Evolutionary conservation across 1,140 invertebrate genomes (phyloP).

Genomic region (Conus ventricosus): DNA sequence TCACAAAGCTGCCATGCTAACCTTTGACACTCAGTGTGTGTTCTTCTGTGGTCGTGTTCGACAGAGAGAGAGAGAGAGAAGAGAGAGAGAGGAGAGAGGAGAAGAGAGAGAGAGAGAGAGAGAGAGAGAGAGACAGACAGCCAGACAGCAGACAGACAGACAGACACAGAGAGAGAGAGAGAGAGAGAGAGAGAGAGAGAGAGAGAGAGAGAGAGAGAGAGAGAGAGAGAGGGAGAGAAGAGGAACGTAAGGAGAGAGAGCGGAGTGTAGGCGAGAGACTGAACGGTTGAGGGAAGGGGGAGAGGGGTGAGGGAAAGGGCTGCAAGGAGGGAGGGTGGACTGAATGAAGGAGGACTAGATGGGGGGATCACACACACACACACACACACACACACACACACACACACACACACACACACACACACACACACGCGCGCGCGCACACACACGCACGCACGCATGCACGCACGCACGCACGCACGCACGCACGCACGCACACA

Average conservation of each 20-base stretch:
- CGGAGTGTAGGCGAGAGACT: background rate
- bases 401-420: slow-evolving; percentile 6
- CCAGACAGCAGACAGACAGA: too few relatives aligned
- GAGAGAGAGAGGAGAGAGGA: too few relatives aligned
- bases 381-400: background rate
- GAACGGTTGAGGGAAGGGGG: background rate
- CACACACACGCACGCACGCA: background rate
- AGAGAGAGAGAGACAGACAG: too few relatives aligned
- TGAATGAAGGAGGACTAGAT: background rate
- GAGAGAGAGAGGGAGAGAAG: background rate
- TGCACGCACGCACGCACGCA: background rate
- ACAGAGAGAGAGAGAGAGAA: too few relatives aligned
- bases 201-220: too few relatives aligned
- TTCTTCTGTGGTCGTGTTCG: too few relatives aligned
- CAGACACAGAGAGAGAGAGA: too few relatives aligned
- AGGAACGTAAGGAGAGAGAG: too few relatives aligned
- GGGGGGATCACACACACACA: background rate
- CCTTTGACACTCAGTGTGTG: too few relatives aligned
- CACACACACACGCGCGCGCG: background rate
- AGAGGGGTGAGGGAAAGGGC: background rate
- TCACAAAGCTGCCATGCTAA: too few relatives aligned
- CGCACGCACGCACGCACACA: background rate
- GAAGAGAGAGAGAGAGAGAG: too few relatives aligned
- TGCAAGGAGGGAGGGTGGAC: background rate
- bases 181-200: too few relatives aligned